Conservation (phyloP, 2,888 invertebrate genomes). For the Cephus runcator region DNA sequence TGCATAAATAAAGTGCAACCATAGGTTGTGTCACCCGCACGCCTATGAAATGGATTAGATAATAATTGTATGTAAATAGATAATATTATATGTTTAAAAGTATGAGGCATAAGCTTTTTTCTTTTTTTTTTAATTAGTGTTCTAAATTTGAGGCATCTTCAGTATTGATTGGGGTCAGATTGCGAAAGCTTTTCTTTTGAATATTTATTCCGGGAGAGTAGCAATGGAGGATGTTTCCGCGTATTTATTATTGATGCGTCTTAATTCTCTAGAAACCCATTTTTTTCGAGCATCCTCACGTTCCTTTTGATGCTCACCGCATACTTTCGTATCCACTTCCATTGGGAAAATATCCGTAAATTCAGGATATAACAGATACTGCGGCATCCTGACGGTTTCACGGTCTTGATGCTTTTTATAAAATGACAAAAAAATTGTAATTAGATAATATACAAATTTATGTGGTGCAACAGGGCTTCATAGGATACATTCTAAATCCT, state of each 20-base stretch:
- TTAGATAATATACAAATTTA: neutral
- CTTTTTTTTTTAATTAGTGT: neutral
- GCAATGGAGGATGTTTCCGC: constrained; percentile 38
- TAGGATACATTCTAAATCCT: neutral
- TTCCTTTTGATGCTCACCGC: constrained; percentile 27
- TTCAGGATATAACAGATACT: constrained; percentile 24
- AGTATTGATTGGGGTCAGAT: neutral
- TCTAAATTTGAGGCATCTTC: neutral
- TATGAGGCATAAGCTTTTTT: neutral
- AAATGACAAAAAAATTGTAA: neutral
- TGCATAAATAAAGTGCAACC: neutral
- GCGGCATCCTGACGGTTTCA: constrained; percentile 36
- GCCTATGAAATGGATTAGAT: neutral
- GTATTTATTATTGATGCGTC: constrained; percentile 30
- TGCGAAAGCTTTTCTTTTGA: constrained; percentile 8
- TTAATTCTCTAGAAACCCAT: constrained; percentile 49
- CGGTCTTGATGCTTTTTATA: constrained; percentile 19
- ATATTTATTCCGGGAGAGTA: constrained; percentile 23
- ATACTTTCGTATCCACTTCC: constrained; percentile 18
- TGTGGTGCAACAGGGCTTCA: neutral
- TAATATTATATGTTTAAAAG: neutral
- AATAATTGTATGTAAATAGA: neutral
- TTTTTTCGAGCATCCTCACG: constrained; percentile 41
- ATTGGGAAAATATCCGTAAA: constrained; percentile 33
- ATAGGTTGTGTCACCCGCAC: neutral